A percentile compares a stretch with the other conserved stretches of the same genome.
Conservation (phyloP, 1,140 invertebrate species). For the Calephelis virginiensis region DNA sequence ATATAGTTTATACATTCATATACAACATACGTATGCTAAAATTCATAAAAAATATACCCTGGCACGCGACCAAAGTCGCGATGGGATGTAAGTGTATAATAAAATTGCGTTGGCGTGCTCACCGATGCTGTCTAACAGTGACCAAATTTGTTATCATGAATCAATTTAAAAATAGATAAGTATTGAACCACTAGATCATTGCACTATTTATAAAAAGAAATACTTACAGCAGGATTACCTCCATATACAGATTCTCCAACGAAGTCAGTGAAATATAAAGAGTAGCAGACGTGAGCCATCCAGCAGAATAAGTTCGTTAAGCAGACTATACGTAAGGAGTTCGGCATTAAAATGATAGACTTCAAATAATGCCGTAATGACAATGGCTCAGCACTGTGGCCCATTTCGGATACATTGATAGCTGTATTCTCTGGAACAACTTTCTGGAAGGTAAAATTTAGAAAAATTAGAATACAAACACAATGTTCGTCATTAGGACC, state of each 20-base stretch:
- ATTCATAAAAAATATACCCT: no score
- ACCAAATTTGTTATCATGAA: no score
- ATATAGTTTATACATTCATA: no score
- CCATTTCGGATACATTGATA: constrained; percentile 36
- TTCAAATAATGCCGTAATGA: constrained; percentile 88
- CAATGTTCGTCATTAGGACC: no score
- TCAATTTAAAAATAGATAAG: no score
- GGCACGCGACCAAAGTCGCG: no score
- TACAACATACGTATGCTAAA: no score
- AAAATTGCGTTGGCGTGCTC: no score
- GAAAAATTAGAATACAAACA: background rate
- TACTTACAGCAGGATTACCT: constrained; percentile 90
- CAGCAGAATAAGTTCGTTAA: constrained; percentile 97
- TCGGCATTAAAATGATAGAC: constrained; percentile 94
- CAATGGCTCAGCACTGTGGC: constrained; percentile 42
- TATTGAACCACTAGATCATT: no score
- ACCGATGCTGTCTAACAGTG: no score
- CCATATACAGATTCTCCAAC: constrained; percentile 96
- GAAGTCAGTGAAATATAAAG: constrained; percentile 97
- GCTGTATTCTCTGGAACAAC: background rate
- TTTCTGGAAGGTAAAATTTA: constrained; percentile 21
- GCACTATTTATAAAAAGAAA: background rate
- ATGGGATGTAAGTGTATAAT: no score
- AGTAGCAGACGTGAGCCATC: constrained; percentile 98
- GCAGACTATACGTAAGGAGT: constrained; percentile 91